These are phyloP conservation scores for Etheostoma perlongum DNA, from an alignment of 2,797 vertebrate species.

Conservation along the genomic window DNA sequence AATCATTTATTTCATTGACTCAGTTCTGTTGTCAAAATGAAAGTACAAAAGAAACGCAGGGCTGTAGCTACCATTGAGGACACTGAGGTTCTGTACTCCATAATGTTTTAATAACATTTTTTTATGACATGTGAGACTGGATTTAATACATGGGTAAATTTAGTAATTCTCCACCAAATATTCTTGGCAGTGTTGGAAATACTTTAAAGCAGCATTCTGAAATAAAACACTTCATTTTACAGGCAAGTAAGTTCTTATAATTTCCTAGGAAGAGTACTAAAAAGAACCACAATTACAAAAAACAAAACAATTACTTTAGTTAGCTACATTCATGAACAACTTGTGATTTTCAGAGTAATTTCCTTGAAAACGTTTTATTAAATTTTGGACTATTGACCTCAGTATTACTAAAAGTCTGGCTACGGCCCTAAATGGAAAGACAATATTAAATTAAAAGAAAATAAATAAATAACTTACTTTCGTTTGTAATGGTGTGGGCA, in stretches of 20 bases:
- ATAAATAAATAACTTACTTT: constrained; percentile 70
- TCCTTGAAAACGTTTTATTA: neutral
- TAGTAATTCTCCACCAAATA: neutral
- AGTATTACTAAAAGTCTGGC: neutral
- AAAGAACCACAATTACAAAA: neutral
- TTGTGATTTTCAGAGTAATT: neutral
- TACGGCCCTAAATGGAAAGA: neutral
- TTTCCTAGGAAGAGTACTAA: neutral
- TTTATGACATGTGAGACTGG: neutral
- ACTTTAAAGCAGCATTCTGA: neutral
- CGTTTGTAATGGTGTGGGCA: constrained; percentile 87
- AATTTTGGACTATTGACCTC: neutral
- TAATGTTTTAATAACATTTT: neutral
- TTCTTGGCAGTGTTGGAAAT: neutral
- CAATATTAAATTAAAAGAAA: neutral
- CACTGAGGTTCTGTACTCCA: neutral
- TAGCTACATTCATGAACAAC: neutral
- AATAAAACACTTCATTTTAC: neutral
- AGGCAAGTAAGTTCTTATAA: neutral
- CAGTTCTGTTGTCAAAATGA: neutral
- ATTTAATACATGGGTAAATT: neutral
- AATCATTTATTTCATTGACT: neutral
- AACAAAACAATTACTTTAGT: neutral
- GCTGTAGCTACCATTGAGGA: neutral
- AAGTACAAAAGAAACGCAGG: neutral